These are phyloP conservation scores for Barbus barbus DNA, from an alignment of 2,113 vertebrate genomes.

Conservation along the genomic window DNA sequence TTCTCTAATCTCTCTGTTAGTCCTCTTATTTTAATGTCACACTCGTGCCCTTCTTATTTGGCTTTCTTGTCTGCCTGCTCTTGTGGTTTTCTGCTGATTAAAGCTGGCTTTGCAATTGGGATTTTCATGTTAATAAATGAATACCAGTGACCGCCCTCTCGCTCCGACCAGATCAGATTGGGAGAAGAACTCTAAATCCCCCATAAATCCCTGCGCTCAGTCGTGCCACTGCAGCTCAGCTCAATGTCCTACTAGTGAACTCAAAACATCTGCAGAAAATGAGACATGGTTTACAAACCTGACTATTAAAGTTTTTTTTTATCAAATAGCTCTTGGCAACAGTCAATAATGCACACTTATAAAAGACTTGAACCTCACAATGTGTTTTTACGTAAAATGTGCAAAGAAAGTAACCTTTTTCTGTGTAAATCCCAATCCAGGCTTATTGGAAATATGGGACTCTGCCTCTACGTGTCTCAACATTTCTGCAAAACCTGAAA, in stretches of 20 bases:
- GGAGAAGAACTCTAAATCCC: conserved; percentile 57
- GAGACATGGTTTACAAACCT: not conserved
- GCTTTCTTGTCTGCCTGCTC: conserved; percentile 48
- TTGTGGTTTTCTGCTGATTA: conserved; percentile 61
- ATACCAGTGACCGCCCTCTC: conserved; percentile 55
- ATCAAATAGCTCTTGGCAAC: not conserved
- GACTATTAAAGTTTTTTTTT: not conserved
- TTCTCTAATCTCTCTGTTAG: conserved; percentile 1
- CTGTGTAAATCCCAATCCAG: too few species aligned
- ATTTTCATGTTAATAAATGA: conserved; percentile 65
- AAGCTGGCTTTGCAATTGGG: conserved; percentile 53
- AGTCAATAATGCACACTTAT: not conserved
- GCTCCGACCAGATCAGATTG: conserved; percentile 57
- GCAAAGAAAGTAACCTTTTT: too few species aligned
- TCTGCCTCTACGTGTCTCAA: too few species aligned
- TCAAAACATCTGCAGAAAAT: not conserved
- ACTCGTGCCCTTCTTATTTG: conserved; percentile 21
- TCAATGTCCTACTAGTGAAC: not conserved
- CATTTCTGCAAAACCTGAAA: too few species aligned
- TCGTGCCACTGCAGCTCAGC: not conserved
- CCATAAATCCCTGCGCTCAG: conserved; percentile 37
- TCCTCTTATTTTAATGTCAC: conserved; percentile 17
- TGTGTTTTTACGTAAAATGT: too few species aligned
- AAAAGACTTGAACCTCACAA: too few species aligned
- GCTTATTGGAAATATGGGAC: too few species aligned